These are phyloP conservation scores for Oligia strigilis DNA, from an alignment of 2,888 invertebrate genomes.

Conservation along the genomic window DNA sequence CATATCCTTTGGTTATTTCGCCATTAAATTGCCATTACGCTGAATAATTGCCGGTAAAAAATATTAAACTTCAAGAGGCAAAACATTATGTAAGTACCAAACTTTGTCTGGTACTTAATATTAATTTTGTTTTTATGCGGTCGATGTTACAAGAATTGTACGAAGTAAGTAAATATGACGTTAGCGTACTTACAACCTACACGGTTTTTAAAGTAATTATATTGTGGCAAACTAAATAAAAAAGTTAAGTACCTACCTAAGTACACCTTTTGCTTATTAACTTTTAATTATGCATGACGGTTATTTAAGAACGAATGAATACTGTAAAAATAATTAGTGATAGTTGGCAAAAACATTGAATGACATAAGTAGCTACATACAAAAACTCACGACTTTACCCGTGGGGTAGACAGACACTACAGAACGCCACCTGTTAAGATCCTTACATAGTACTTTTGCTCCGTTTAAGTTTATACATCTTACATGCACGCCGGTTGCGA, in stretches of 20 bases:
- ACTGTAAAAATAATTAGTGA: background rate
- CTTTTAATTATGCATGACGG: constrained; percentile 3
- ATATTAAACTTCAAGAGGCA: constrained; percentile 10
- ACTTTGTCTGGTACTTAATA: constrained; percentile 27
- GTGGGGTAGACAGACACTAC: background rate
- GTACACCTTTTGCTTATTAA: background rate
- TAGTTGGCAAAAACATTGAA: constrained; percentile 1
- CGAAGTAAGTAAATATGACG: constrained; percentile 11
- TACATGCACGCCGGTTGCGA: too few species aligned
- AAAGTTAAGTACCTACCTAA: constrained; percentile 1
- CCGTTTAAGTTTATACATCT: too few species aligned
- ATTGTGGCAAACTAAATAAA: constrained; percentile 1
- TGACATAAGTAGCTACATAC: background rate
- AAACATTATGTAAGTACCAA: constrained; percentile 2
- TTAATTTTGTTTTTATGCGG: constrained; percentile 31
- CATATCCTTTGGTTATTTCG: constrained; percentile 16
- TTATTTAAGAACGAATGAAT: constrained; percentile 4
- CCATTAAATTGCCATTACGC: constrained; percentile 50
- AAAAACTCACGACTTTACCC: background rate
- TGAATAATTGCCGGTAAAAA: constrained; percentile 34
- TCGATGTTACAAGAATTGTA: constrained; percentile 1
- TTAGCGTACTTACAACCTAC: background rate
- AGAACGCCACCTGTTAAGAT: background rate
- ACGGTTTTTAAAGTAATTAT: constrained; percentile 3
- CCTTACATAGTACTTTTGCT: too few species aligned